Evolutionary conservation across 2,113 vertebrate genomes (phyloP), one percentile per base, ranked within the genome.

Genomic region (Boulengeromyrus knoepffleri): DNA sequence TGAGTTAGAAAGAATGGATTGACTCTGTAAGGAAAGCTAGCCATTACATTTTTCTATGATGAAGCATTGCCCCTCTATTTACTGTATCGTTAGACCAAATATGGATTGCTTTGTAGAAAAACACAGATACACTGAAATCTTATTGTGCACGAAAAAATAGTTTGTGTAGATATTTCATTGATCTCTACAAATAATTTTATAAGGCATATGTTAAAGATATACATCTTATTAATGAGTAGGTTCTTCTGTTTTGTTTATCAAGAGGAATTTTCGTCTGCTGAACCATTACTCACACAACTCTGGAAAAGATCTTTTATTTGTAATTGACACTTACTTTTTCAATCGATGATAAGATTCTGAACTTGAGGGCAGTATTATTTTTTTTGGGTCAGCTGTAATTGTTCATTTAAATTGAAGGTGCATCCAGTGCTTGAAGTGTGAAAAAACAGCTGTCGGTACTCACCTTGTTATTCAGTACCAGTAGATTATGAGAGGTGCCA

Each of bases 361-460:
- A n/a, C 45, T 42, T 39, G 36, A 85, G 93, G 93, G 92, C 93
- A 92, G 90, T 91, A 24, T 92, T 56, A 87, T 91, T 90, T 87
- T 83, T 83, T 92, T 90, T 88, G 39, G 56, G 92, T 91, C 93
- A 94, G 93, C 92, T 93, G 90, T 93, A 92, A 92, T 90, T 92
- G 27, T 93, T 94, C 92, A 77, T 89, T 47, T n/a, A 49, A 70
- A 77, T 91, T 92, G 89, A 89, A 88, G 92, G 92, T 91, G 94
- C 90, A 47, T 90, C 89, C 90, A 13, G 62, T 31, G 62, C 62
- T 31, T 70, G 9, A 70, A 70, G n/a, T 70, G n/a, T 31, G 62
- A 31, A 70, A 31, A 70, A 70, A 70, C n/a, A 31, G n/a, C 62
- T 70, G n/a, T 12, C 1, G 27, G 62, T 31, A 13, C 24, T n/a